Conservation (phyloP, 2,113 vertebrate genomes). For the Amazona guildingii region DNA sequence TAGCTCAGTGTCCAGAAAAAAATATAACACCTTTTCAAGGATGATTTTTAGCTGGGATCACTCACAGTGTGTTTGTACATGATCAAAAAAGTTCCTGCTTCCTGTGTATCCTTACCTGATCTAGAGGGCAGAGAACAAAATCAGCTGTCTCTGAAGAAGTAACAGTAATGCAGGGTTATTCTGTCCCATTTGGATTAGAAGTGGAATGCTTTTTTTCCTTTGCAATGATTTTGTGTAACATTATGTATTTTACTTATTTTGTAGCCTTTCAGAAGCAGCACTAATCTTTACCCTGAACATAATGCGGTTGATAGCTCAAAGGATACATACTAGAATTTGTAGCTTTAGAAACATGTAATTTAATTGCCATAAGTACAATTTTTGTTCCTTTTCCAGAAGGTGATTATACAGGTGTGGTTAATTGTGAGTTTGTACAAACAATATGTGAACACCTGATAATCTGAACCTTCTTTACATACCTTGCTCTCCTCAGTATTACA, state of each 20-base stretch:
- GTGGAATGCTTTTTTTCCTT: background rate
- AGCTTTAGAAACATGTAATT: background rate
- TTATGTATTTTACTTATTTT: background rate
- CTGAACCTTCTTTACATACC: background rate
- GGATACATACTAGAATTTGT: background rate
- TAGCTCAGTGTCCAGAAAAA: background rate
- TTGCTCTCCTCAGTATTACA: background rate
- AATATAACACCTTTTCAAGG: background rate
- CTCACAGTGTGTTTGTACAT: background rate
- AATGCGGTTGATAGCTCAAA: background rate
- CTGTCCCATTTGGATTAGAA: background rate
- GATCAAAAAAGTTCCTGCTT: background rate
- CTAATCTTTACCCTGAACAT: background rate
- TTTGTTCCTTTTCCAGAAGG: background rate
- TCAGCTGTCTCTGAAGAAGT: background rate
- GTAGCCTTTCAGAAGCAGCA: background rate
- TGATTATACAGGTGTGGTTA: accelerated
- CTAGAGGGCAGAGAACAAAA: background rate
- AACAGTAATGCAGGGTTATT: background rate
- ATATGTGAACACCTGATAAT: background rate
- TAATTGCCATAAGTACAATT: background rate
- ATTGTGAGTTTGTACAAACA: background rate
- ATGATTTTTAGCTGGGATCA: background rate
- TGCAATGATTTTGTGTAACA: background rate
- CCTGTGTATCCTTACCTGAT: background rate